A percentile compares a stretch with the other conserved stretches of the same genome.
Conservation (phyloP, 2,797 vertebrate species). For the Acanthopagrus latus region DNA sequence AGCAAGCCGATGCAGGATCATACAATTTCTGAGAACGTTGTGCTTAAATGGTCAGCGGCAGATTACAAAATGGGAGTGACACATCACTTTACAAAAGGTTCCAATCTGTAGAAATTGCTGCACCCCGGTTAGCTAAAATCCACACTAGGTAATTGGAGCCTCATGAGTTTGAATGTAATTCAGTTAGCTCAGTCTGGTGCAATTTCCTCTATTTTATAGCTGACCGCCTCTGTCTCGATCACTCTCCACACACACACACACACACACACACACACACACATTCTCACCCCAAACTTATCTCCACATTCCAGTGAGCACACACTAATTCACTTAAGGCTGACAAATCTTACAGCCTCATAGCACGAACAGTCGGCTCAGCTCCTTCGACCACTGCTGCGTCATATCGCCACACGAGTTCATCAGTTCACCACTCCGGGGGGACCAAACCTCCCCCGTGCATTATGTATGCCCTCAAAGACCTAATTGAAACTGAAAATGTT, state of each 20-base stretch:
- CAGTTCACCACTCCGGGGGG: slow-evolving; percentile 66
- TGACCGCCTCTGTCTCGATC: slow-evolving; percentile 19
- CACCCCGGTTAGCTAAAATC: slow-evolving; percentile 21
- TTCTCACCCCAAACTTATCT: slow-evolving; percentile 48
- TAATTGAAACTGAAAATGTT: slow-evolving; percentile 91
- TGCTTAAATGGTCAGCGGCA: background rate
- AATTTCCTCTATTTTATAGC: slow-evolving; percentile 54
- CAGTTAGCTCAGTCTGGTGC: slow-evolving; percentile 48
- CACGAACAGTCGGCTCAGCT: slow-evolving; percentile 57
- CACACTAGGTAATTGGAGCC: slow-evolving; percentile 45
- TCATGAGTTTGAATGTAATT: slow-evolving; percentile 49
- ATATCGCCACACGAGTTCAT: slow-evolving; percentile 60
- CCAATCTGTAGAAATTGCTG: slow-evolving; percentile 1
- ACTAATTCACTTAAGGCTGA: slow-evolving; percentile 71
- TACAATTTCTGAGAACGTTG: slow-evolving; percentile 3
- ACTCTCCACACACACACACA: slow-evolving; percentile 2
- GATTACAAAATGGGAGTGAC: background rate
- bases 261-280: background rate
- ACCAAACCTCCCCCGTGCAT: slow-evolving; percentile 78
- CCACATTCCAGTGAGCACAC: slow-evolving; percentile 57
- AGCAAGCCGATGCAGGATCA: slow-evolving; percentile 6
- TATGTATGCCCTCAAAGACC: slow-evolving; percentile 82
- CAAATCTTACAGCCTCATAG: slow-evolving; percentile 49
- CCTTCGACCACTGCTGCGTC: slow-evolving; percentile 49
- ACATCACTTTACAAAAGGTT: slow-evolving; percentile 4